Conservation (phyloP, 2,113 vertebrate species). For the Probosciger aterrimus region DNA sequence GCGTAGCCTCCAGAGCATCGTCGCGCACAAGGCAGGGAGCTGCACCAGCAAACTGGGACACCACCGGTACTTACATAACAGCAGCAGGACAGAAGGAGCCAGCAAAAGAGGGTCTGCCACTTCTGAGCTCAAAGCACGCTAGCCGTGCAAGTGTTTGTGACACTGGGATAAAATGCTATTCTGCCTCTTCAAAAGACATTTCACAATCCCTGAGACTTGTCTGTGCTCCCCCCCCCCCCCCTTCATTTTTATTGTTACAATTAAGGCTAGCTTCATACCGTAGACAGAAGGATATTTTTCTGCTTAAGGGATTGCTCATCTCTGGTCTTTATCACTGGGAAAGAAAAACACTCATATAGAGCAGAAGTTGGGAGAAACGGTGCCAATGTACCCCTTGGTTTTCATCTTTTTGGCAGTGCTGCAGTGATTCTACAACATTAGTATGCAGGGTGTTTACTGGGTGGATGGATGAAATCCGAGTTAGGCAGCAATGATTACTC, state of each 20-base stretch:
- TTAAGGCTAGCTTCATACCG: not conserved
- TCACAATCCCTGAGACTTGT: not conserved
- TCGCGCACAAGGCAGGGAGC: not conserved
- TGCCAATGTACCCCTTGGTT: not conserved
- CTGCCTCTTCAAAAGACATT: not conserved
- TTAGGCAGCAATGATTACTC: constrained; percentile 8
- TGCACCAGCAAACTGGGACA: constrained; percentile 35
- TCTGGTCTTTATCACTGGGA: not conserved
- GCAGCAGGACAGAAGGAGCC: not conserved
- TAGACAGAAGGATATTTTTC: not conserved
- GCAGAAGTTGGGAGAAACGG: not conserved
- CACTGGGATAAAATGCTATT: not conserved
- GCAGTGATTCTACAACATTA: constrained; percentile 12
- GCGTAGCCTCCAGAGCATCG: not conserved
- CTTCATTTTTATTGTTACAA: not conserved
- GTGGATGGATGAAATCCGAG: not conserved
- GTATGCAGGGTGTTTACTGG: constrained; percentile 8
- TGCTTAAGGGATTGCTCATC: not conserved
- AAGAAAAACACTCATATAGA: not conserved
- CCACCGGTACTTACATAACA: constrained; percentile 21
- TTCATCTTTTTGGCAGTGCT: not conserved
- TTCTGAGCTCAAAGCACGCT: not conserved
- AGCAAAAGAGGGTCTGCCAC: not conserved
- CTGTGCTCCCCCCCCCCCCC: not conserved
- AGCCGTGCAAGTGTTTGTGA: not conserved